Conservation (phyloP, 2,888 invertebrate species). For the Onthophagus sagittarius region DNA sequence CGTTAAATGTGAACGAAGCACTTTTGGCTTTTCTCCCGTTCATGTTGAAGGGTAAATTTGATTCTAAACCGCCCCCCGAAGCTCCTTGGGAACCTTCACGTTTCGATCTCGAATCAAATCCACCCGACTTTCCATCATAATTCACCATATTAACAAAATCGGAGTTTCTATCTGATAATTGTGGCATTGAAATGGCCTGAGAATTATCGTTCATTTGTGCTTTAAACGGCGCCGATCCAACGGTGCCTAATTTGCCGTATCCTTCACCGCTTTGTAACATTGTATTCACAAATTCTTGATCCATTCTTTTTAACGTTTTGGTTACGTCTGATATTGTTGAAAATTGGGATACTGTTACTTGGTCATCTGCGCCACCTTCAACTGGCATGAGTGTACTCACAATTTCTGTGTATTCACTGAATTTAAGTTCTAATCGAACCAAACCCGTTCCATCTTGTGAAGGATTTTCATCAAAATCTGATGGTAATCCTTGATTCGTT, state of each 20-base stretch:
- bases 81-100: no score
- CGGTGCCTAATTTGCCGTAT: not conserved
- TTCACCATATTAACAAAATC: not conserved
- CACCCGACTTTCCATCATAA: not conserved
- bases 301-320: slow-evolving; percentile 14
- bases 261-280: not conserved
- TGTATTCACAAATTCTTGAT: slow-evolving; percentile 14
- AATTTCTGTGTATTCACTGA: slow-evolving; percentile 13
- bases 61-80: not conserved
- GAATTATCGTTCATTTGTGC: not conserved
- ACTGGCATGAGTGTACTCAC: slow-evolving; percentile 18
- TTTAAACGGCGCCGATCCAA: slow-evolving; percentile 13
- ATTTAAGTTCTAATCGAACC: not conserved
- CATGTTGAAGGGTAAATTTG: not conserved
- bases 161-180: not conserved
- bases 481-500: not conserved
- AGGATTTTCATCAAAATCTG: not conserved
- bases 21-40: not conserved
- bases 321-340: slow-evolving; percentile 16
- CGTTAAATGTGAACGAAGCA: not conserved
- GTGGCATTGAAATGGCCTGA: not conserved
- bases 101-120: no score
- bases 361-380: slow-evolving; percentile 16
- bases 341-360: slow-evolving; percentile 12
- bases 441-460: not conserved